Evolutionary conservation across 2,113 vertebrate genomes (phyloP), one percentile per base, ranked within the genome.

Genomic region (Actinemys pallida): DNA sequence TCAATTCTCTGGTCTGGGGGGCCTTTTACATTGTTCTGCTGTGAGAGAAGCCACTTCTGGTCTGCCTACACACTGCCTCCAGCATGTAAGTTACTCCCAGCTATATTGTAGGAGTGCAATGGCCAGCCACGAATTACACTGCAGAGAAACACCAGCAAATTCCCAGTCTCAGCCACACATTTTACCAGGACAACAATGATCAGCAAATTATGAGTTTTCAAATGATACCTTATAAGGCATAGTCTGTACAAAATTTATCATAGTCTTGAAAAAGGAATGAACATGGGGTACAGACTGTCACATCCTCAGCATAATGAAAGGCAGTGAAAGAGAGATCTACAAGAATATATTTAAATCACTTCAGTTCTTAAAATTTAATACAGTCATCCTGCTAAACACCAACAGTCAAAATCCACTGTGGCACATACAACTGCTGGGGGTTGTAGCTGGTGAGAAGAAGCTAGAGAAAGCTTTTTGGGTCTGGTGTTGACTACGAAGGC

Each of bases 241-340:
- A 69, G 65, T 69, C 8, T 69, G 35, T 69, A 39, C 65, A 69
- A n/a, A 69, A 69, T 69, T n/a, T 69, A 69, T n/a, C 65, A 69
- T n/a, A 69, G 65, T 39, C 65, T 69, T 69, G 35, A n/a, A 20
- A 69, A 39, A 69, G 35, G 35, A 39, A 69, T 69, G 35, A 69
- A 69, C 17, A 39, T 39, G 35, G 17, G 65, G 65, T 69, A 69
- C 35, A n/a, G 17, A 19, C 8, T 39, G 3, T n/a, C 65, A 69
- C 17, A n/a, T 19, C 35, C 65, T 69, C 29, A 25, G 10, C 3
- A 12, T 3, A 10, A 4, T 8, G 8, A 0, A 0, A 6, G 82
- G 3, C 1, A 35, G 56, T 0, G 2, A 27, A 42, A 84, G 69
- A 50, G 49, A 49, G 42, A 83, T 83, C 4, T 10, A 10, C 13